Conservation (phyloP, 2,797 vertebrate species). For the Pelochelys cantorii region DNA sequence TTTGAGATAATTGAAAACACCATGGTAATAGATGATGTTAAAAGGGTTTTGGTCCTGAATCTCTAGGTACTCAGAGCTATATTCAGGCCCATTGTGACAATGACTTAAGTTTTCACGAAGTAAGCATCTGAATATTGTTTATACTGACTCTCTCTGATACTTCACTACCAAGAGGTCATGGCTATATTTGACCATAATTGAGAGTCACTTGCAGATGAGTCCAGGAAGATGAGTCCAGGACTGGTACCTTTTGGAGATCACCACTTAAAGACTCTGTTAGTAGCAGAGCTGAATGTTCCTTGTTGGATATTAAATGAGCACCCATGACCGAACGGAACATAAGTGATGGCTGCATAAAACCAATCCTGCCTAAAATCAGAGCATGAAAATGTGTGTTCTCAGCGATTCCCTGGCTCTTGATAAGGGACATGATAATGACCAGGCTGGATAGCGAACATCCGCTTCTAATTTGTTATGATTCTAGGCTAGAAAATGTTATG, state of each 20-base stretch:
- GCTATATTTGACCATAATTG: slow-evolving; percentile 66
- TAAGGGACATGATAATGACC: slow-evolving; percentile 78
- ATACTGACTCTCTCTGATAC: slow-evolving; percentile 56
- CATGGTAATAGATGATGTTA: slow-evolving; percentile 57
- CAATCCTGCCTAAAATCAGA: slow-evolving; percentile 77
- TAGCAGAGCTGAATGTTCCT: slow-evolving; percentile 33
- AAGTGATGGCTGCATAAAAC: slow-evolving; percentile 77
- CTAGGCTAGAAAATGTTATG: slow-evolving; percentile 67
- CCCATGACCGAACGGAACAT: slow-evolving; percentile 72
- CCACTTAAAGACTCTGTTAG: slow-evolving; percentile 64
- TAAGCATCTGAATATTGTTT: slow-evolving; percentile 55
- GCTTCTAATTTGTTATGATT: slow-evolving; percentile 73
- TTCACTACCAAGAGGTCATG: slow-evolving; percentile 68
- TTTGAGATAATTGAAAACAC: slow-evolving; percentile 62
- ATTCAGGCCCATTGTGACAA: slow-evolving; percentile 58
- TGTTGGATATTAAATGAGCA: slow-evolving; percentile 35
- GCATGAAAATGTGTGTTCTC: slow-evolving; percentile 77
- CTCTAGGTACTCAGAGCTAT: slow-evolving; percentile 49
- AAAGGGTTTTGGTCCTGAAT: slow-evolving; percentile 69
- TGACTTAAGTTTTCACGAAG: slow-evolving; percentile 73
- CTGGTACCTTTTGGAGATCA: slow-evolving; percentile 66
- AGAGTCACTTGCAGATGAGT: slow-evolving; percentile 65
- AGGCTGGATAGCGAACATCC: slow-evolving; percentile 64
- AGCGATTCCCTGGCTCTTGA: slow-evolving; percentile 71
- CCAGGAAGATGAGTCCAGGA: slow-evolving; percentile 51